Evolutionary conservation across 2,888 invertebrate genomes (phyloP), one percentile per base, ranked within the genome.

Genomic region (Netelia fuscicornis): DNA sequence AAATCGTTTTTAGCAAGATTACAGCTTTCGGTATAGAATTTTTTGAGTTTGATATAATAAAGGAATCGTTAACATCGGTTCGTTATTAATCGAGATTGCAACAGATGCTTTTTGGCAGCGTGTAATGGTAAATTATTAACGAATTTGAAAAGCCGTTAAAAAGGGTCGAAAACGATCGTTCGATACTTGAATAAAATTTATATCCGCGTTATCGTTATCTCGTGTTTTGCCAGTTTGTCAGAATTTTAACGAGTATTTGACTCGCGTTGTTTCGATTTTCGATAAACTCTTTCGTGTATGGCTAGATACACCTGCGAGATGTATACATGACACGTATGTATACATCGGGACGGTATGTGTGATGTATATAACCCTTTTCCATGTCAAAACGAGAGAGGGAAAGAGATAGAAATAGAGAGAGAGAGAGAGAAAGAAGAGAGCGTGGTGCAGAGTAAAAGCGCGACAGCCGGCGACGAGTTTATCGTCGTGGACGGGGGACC

Each of bases 381-480:
- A 8, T 30, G 58, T 75, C 56, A 60, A 80, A 74, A 74, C 56
- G 56, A 54, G 54, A 71, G 64, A 10, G 17, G 30, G 48, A 64
- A 37, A 64, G 65, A 65, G 81, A 84, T 77, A 84, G 81, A 37
- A 6, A 37, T 1, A 37, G 37, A 5, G 37, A 0, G 37, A 37
- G 37, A 0, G 37, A 37, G 37, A 37, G 6, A 6, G 58, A 48
- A 74, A 30, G 25, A 17, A n/a, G 56, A 23, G 11, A 20, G 67
- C 1, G 37, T 6, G 48, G 11, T 2, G 70, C 37, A 67, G 84
- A 71, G 64, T 17, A 58, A 44, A 64, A 64, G 48, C 71, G 71
- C 71, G 81, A 84, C 84, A 84, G 81, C 84, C 84, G 81, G 81
- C 81, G 81, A 84, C 81, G 81, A 84, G 84, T 81, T 84, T 84